These are phyloP conservation scores for Talpa occidentalis DNA, from an alignment of 2,113 vertebrate genomes.

Conservation along the genomic window DNA sequence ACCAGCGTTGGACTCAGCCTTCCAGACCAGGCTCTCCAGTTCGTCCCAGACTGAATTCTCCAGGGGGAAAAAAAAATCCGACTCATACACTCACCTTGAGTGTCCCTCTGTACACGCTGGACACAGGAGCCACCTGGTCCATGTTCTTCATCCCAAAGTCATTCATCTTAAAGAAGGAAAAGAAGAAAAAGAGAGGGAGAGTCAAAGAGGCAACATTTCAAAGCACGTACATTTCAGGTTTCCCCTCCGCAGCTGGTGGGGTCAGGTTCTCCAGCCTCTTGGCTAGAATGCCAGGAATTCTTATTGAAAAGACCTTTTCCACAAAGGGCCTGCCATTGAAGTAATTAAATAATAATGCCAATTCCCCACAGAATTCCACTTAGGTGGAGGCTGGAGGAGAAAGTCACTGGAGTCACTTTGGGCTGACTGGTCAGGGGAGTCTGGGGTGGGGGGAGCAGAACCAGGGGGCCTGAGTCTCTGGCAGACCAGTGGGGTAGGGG, in stretches of 20 bases:
- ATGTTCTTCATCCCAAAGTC: slow-evolving; percentile 89
- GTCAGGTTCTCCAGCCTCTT: background rate
- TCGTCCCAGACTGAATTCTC: background rate
- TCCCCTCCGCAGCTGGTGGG: fast-evolving
- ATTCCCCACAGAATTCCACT: background rate
- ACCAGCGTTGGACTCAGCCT: background rate
- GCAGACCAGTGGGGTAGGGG: background rate
- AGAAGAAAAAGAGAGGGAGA: background rate
- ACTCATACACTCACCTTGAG: slow-evolving; percentile 88
- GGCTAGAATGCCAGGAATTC: background rate
- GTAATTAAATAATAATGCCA: background rate
- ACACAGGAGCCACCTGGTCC: slow-evolving; percentile 92
- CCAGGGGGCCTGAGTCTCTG: background rate
- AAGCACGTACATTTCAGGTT: background rate
- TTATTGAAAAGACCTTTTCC: background rate
- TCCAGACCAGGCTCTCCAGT: background rate
- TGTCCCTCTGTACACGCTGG: slow-evolving; percentile 85
- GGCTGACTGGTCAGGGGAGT: background rate
- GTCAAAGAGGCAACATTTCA: background rate
- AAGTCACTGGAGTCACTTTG: background rate
- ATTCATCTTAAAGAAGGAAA: slow-evolving; percentile 86
- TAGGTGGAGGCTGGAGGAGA: background rate
- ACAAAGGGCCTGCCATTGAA: background rate
- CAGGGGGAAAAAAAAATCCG: background rate
- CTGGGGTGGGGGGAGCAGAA: background rate